Conservation (phyloP, 2,113 vertebrate genomes). For the Leuciscus idus region DNA sequence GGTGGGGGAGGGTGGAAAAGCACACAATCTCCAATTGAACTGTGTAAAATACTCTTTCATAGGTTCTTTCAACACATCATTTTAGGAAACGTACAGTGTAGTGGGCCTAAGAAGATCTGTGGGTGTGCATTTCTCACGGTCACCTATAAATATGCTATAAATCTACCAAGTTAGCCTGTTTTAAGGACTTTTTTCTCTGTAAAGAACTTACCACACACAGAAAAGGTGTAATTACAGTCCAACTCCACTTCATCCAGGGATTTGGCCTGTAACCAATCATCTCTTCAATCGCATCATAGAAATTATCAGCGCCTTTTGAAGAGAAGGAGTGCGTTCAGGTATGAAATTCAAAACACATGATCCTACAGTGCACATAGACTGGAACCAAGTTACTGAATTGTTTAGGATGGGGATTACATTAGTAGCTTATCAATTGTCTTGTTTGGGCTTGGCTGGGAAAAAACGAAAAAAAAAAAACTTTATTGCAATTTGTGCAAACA, state of each 20-base stretch:
- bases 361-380: neutral
- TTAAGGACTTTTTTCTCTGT: neutral
- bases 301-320: slow-evolving; percentile 90
- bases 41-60: neutral
- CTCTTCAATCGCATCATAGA: slow-evolving; percentile 97
- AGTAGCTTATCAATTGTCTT: neutral
- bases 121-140: neutral
- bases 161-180: neutral
- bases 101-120: neutral
- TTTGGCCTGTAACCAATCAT: slow-evolving; percentile 99
- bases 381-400: neutral
- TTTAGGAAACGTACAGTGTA: neutral
- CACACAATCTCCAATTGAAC: neutral
- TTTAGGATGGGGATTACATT: neutral
- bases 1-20: neutral
- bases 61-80: neutral
- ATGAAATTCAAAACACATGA: neutral
- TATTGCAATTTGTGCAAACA: neutral
- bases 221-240: slow-evolving; percentile 90
- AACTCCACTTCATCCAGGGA: slow-evolving; percentile 99
- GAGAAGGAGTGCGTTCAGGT: neutral
- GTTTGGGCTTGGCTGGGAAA: neutral
- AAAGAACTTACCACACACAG: slow-evolving; percentile 86
- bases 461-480: neutral
- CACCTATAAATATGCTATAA: neutral